phyloP scores from a whole-genome alignment of 2,113 vertebrate genomes.

The Lonchura striata region DNA sequence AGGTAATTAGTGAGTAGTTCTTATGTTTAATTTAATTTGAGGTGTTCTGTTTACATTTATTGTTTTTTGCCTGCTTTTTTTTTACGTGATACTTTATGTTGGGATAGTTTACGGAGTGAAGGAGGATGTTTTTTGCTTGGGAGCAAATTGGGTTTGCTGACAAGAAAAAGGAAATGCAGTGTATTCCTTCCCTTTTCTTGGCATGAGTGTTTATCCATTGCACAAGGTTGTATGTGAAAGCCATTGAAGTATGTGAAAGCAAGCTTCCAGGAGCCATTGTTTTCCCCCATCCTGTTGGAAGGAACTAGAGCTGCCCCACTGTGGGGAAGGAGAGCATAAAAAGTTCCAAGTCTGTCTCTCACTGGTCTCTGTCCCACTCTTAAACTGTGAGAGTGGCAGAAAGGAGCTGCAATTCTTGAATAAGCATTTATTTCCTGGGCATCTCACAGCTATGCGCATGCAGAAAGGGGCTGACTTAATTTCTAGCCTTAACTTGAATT shows the following conservation, averaged over 20 bases:
- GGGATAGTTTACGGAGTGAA: background rate
- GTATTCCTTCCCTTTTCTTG: background rate
- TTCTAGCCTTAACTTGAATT: background rate
- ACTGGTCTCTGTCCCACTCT: background rate
- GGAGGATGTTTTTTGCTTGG: background rate
- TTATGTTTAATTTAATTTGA: conserved; percentile 39
- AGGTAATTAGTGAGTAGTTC: conserved; percentile 15
- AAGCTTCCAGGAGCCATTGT: background rate
- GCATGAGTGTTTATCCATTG: background rate
- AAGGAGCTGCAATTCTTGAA: background rate
- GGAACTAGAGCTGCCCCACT: background rate
- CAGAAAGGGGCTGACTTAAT: background rate
- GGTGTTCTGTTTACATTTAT: background rate
- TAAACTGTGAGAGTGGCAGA: background rate
- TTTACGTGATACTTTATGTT: background rate
- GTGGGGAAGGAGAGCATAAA: background rate
- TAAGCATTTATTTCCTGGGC: background rate
- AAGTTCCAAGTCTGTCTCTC: background rate
- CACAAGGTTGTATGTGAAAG: background rate
- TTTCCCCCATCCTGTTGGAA: background rate
- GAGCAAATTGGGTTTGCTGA: background rate
- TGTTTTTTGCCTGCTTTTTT: background rate
- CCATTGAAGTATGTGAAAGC: background rate
- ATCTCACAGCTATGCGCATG: background rate
- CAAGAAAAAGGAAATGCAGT: background rate